phyloP scores from a whole-genome alignment of 2,113 vertebrate species.

The Coregonus clupeaformis region DNA sequence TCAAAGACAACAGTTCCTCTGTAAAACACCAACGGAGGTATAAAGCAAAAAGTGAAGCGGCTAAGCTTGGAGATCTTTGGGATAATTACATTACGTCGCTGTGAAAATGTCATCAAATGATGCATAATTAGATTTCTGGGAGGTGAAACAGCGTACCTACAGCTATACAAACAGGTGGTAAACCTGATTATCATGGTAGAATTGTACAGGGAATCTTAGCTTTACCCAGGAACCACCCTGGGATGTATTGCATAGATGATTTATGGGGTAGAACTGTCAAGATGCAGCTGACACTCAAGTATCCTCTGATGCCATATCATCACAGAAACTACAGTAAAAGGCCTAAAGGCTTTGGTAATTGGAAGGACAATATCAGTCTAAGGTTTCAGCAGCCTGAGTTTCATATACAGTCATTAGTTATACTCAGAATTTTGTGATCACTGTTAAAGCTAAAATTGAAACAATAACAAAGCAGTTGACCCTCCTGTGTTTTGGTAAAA shows the following conservation, averaged over 20 bases:
- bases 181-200: conserved; percentile 58
- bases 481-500: too few species aligned
- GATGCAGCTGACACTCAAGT: conserved; percentile 33
- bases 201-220: conserved; percentile 46
- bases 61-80: conserved; percentile 31
- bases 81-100: conserved; percentile 44
- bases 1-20: background rate
- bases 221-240: conserved; percentile 49
- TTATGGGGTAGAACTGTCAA: conserved; percentile 45
- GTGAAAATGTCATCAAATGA: conserved; percentile 45
- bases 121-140: conserved; percentile 43
- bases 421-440: too few species aligned
- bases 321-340: background rate
- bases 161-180: conserved; percentile 67
- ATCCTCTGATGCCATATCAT: background rate
- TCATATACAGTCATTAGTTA: too few species aligned
- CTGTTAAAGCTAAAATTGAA: too few species aligned
- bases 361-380: too few species aligned
- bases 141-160: conserved; percentile 36
- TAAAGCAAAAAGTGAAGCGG: background rate
- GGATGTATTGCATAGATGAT: conserved; percentile 47
- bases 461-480: too few species aligned
- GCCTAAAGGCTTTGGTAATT: background rate
- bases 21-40: background rate
- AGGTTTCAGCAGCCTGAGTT: too few species aligned